Evolutionary conservation across 2,888 invertebrate genomes (phyloP).

Genomic region (Ischnus inquisitorius): DNA sequence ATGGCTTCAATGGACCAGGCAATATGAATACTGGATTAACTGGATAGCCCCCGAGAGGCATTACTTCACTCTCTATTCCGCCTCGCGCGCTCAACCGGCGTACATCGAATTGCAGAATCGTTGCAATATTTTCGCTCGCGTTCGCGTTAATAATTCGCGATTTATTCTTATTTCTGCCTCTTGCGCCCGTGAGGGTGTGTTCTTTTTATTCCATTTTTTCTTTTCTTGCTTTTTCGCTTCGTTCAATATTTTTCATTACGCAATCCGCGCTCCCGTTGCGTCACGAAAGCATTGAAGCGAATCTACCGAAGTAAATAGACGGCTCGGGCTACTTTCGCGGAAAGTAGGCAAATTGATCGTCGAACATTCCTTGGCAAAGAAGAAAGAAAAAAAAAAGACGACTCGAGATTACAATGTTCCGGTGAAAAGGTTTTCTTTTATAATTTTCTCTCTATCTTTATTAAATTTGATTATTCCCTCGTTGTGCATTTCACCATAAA

Average conservation of each 20-base stretch:
- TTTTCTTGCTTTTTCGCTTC: background rate
- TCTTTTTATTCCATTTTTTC: background rate
- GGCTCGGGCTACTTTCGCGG: background rate
- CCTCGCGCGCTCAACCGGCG: background rate
- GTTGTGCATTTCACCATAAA: background rate
- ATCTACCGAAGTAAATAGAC: conserved; percentile 16
- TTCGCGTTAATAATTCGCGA: conserved; percentile 24
- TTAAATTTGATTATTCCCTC: conserved; percentile 1
- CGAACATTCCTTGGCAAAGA: background rate
- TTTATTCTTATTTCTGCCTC: conserved; percentile 23
- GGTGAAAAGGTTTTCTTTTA: background rate
- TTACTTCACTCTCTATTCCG: background rate
- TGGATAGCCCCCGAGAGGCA: conserved; percentile 6
- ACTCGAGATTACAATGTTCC: background rate
- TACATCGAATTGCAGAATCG: conserved; percentile 18
- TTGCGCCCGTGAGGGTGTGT: background rate
- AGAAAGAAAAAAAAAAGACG: background rate
- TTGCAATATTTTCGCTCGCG: conserved; percentile 4
- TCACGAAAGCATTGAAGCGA: background rate
- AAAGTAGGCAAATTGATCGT: conserved; percentile 1
- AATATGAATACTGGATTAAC: conserved; percentile 50
- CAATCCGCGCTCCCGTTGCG: conserved; percentile 7
- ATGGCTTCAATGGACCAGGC: conserved; percentile 21
- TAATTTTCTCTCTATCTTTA: background rate
- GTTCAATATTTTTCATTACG: conserved; percentile 11